phyloP scores from a whole-genome alignment of 2,113 vertebrate species.

The Melanerpes formicivorus region DNA sequence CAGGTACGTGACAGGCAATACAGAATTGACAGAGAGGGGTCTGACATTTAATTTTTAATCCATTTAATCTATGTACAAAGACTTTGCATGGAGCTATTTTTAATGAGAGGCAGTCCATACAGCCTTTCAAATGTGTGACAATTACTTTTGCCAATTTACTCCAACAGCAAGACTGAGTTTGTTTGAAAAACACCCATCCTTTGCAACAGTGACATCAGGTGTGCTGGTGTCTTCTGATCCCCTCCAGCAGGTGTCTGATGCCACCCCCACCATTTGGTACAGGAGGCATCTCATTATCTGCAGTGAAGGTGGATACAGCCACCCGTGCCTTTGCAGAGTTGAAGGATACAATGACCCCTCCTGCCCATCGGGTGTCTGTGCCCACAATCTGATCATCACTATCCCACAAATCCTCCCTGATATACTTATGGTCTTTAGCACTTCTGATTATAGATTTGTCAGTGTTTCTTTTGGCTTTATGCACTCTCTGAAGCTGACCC shows the following conservation, averaged over 20 bases:
- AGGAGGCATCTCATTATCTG: background rate
- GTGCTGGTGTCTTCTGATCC: too few species aligned
- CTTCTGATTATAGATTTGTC: background rate
- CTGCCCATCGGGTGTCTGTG: fast-evolving
- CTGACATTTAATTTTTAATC: too few species aligned
- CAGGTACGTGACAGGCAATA: fast-evolving
- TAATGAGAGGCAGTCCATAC: too few species aligned
- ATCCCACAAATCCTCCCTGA: background rate
- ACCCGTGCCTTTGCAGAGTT: background rate
- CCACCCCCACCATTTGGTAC: background rate
- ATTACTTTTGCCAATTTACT: background rate
- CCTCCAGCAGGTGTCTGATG: background rate
- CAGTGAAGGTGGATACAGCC: background rate
- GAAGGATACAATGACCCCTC: background rate
- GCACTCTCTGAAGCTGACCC: background rate
- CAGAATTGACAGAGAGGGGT: too few species aligned
- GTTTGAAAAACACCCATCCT: background rate
- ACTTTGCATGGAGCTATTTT: too few species aligned
- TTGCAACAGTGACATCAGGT: background rate
- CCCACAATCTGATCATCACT: background rate
- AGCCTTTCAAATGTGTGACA: too few species aligned
- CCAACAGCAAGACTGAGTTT: background rate
- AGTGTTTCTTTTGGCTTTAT: background rate
- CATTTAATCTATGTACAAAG: too few species aligned
- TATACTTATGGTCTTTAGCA: background rate